Evolutionary conservation across 1,140 invertebrate species (phyloP).

Genomic region (Orchestia grillus): DNA sequence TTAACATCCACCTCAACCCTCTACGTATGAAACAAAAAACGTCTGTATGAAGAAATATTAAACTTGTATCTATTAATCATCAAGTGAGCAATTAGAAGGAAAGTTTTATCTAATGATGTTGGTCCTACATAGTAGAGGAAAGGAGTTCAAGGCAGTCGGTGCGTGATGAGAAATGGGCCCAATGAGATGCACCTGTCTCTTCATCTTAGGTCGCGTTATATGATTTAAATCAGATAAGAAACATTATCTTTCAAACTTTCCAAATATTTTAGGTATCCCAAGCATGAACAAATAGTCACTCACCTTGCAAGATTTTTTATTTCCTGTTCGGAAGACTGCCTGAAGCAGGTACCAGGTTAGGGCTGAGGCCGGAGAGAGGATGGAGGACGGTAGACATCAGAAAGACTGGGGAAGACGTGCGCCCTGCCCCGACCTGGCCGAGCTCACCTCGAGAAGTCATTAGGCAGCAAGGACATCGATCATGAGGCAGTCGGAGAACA

Average conservation of each 20-base stretch:
- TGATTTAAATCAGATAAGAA: background rate
- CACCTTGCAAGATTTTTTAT: no score
- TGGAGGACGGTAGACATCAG: background rate
- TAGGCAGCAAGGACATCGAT: background rate
- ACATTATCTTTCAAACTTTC: no score
- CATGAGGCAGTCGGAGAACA: background rate
- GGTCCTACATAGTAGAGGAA: background rate
- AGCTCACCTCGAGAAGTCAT: background rate
- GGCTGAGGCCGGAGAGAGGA: background rate
- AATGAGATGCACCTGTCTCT: background rate
- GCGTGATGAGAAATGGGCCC: background rate
- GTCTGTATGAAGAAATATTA: background rate
- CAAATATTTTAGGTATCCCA: no score
- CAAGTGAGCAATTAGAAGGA: background rate
- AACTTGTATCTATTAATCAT: background rate
- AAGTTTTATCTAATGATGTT: background rate
- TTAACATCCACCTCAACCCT: background rate
- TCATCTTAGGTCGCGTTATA: background rate
- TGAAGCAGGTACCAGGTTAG: background rate
- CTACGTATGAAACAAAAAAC: background rate
- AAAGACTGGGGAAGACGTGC: background rate
- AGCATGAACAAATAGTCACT: no score
- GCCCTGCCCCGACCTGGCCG: background rate
- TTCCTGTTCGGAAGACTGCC: background rate
- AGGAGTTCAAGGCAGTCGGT: background rate